Base-by-base conservation (phyloP, 1,140 invertebrate genomes). In the Drosophila kohkoa region DNA sequence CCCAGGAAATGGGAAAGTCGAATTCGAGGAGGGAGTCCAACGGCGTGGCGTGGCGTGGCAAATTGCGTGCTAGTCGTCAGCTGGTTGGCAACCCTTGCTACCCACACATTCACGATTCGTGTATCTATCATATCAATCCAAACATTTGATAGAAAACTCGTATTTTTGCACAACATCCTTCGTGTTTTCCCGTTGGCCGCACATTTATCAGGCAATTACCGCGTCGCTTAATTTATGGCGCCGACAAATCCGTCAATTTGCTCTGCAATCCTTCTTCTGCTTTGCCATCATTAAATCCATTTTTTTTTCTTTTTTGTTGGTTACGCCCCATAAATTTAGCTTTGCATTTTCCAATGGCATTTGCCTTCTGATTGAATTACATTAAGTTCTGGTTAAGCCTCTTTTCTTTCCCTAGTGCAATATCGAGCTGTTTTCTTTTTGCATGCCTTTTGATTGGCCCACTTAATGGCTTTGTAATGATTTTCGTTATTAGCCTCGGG, bases 401-500 rank as follows among this genome's bases (percentile, higher is more conserved):
- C 30, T 43, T 32, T 15, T 25, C 20, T 67, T 32, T 32, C 46
- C 28, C 16, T 10, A 38, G 35, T 38, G 35, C 35, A 38, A 25
- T 32, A 13, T 3, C 7, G 20, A 25, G 20, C 20, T 25, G 20
- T 54, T 65, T 41, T 15, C 13, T 79, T 82, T 87, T 86, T 74
- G 82, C 79, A 79, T 80, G 58, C 38, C 55, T 74, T 75, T 57
- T 83, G 83, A 88, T 83, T 88, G 74, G 52, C 77, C 63, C 67
- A 77, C 65, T 71, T 87, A 88, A 87, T 88, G 83, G 77, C 73
- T 82, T 88, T 79, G 83, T 79, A 87, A 88, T 87, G 76, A 82
- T 69, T 74, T 67, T 65, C 64, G 52, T 82, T 76, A 88, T 80
- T 83, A 74, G 72, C 83, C 62, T 28, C 25, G 20, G 20, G 51